These are phyloP conservation scores for Seriola rivoliana DNA, from an alignment of 2,113 vertebrate species.

Conservation along the genomic window DNA sequence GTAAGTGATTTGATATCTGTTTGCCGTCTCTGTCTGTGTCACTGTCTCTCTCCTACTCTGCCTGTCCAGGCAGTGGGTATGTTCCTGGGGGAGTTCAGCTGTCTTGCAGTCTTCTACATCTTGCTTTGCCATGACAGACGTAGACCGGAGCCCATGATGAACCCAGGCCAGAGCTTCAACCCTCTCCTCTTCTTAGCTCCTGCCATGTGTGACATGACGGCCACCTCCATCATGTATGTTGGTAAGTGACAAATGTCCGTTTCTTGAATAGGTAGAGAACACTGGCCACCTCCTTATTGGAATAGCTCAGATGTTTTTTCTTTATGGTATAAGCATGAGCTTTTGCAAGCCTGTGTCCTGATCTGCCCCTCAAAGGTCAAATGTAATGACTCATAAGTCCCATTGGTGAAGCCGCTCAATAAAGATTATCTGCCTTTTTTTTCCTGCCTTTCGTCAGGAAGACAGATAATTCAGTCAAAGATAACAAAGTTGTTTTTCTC, in stretches of 20 bases:
- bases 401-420: neutral
- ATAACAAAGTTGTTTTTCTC: neutral
- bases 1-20: neutral
- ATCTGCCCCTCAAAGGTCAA: constrained; percentile 23
- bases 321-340: neutral
- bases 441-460: neutral
- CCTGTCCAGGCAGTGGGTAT: constrained; percentile 89
- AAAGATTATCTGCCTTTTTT: neutral
- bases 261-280: neutral
- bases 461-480: neutral
- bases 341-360: neutral
- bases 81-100: constrained; percentile 94
- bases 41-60: accelerated
- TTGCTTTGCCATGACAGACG: constrained; percentile 83
- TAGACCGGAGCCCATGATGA: constrained; percentile 80
- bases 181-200: constrained; percentile 92
- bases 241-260: constrained; percentile 83
- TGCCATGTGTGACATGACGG: constrained; percentile 93
- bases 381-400: neutral
- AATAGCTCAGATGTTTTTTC: neutral
- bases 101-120: constrained; percentile 90
- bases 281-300: neutral
- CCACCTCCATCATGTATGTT: constrained; percentile 96
- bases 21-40: neutral
- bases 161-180: constrained; percentile 86